phyloP scores from a whole-genome alignment of 2,888 invertebrate genomes.

The Epirrita christyi region DNA sequence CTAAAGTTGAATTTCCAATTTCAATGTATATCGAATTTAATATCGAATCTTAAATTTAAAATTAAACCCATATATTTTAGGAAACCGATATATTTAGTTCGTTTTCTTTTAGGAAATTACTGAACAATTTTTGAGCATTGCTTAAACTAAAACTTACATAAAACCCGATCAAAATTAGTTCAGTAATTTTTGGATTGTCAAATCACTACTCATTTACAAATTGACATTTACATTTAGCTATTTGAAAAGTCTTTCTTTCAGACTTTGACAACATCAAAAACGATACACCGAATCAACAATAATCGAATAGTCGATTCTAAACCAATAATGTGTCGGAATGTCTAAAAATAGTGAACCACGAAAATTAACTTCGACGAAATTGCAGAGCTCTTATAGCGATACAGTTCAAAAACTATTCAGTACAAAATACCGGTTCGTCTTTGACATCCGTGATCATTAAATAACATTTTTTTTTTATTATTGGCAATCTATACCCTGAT shows the following conservation, averaged over 20 bases:
- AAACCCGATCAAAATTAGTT: conserved; percentile 23
- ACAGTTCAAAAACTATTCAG: too few species aligned
- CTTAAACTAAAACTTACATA: neutral
- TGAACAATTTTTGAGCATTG: conserved; percentile 14
- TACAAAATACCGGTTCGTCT: too few species aligned
- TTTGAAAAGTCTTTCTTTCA: conserved; percentile 13
- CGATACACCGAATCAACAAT: neutral
- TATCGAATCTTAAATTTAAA: neutral
- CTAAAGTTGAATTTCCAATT: neutral
- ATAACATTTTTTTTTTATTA: too few species aligned
- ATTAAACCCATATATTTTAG: neutral
- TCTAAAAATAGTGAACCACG: neutral
- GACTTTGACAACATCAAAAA: conserved; percentile 19
- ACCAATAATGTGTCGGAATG: neutral
- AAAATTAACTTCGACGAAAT: too few species aligned
- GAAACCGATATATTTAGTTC: neutral
- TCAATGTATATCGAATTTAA: neutral
- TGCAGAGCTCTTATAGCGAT: too few species aligned
- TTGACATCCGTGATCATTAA: too few species aligned
- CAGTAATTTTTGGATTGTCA: conserved; percentile 8
- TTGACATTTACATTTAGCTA: conserved; percentile 18
- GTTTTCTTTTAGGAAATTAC: neutral
- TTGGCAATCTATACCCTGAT: too few species aligned
- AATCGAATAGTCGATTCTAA: neutral
- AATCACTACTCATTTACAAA: conserved; percentile 18